phyloP scores from a whole-genome alignment of 2,113 vertebrate species.

The Theristicus caerulescens region DNA sequence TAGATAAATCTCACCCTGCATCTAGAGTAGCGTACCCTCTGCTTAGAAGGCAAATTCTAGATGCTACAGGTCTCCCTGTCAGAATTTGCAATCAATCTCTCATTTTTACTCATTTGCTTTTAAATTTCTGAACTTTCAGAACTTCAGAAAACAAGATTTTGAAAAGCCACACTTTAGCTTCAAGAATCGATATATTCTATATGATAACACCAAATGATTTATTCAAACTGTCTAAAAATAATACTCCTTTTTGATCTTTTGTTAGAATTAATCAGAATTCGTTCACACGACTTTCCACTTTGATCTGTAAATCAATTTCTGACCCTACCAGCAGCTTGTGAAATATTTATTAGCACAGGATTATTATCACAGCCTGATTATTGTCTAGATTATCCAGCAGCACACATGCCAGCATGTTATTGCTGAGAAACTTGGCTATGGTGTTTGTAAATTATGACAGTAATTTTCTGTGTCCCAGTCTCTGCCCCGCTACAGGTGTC shows the following conservation, averaged over 20 bases:
- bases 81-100: background rate
- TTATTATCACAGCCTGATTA: slow-evolving; percentile 35
- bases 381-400: background rate
- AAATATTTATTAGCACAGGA: slow-evolving; percentile 40
- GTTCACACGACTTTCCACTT: background rate
- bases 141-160: background rate
- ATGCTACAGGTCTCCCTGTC: background rate
- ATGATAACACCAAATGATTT: background rate
- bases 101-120: background rate
- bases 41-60: background rate
- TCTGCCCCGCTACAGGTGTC: background rate
- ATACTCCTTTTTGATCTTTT: background rate
- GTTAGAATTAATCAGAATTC: slow-evolving; percentile 1
- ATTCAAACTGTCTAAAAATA: background rate
- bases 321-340: background rate
- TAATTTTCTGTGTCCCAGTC: background rate
- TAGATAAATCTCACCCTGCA: background rate
- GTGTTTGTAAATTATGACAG: background rate
- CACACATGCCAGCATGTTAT: background rate
- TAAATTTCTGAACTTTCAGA: background rate
- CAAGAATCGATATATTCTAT: background rate
- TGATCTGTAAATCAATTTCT: slow-evolving; percentile 37
- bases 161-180: background rate
- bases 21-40: background rate
- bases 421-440: background rate